phyloP scores from a whole-genome alignment of 2,797 vertebrate genomes.

The Pipistrellus pipistrellus region DNA sequence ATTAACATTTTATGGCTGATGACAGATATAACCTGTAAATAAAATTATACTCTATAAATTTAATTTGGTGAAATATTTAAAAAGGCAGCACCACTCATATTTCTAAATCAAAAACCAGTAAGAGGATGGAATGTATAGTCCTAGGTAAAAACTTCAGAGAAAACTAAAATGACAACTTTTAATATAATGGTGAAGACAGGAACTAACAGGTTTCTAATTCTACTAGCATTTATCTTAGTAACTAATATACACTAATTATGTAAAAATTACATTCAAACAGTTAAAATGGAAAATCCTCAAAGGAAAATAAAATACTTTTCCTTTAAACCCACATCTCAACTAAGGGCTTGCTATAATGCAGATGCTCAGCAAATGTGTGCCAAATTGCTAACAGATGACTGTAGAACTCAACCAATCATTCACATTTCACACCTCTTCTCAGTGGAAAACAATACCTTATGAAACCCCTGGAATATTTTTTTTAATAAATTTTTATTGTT shows the following conservation, averaged over 20 bases:
- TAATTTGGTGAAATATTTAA: slow-evolving; percentile 59
- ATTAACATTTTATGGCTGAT: slow-evolving; percentile 69
- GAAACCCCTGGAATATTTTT: slow-evolving; percentile 5
- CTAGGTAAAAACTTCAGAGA: slow-evolving; percentile 38
- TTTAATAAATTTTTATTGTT: too few relatives aligned
- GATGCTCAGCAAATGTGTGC: not conserved
- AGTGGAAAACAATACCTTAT: not conserved
- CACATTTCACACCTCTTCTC: not conserved
- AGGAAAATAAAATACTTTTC: not conserved
- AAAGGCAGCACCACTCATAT: slow-evolving; percentile 36
- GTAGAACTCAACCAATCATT: not conserved
- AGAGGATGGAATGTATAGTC: not conserved
- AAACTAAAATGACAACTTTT: slow-evolving; percentile 40
- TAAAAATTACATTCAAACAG: slow-evolving; percentile 1
- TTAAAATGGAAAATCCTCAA: slow-evolving; percentile 35
- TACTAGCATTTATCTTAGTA: not conserved
- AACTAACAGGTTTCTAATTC: not conserved
- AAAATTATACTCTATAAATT: slow-evolving; percentile 63
- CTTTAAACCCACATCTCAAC: not conserved
- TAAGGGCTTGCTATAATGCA: not conserved
- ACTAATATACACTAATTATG: not conserved
- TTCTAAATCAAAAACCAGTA: slow-evolving; percentile 48
- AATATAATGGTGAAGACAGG: not conserved
- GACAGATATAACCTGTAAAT: not conserved
- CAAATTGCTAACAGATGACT: not conserved